Conservation (phyloP, 2,888 invertebrate genomes). For the Acronicta alni region DNA sequence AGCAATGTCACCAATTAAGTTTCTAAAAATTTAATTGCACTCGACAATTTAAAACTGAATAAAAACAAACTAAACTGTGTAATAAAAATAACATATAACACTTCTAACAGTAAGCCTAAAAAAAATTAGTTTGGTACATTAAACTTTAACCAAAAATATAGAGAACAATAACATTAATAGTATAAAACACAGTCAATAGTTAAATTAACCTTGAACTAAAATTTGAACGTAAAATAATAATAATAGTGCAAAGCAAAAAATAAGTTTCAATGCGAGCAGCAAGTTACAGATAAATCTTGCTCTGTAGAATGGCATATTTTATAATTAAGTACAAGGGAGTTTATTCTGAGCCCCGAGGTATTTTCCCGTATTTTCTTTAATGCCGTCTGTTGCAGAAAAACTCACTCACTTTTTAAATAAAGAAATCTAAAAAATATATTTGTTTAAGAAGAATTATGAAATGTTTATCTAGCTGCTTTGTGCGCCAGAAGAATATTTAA, state of each 20-base stretch:
- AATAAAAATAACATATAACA: too few species aligned
- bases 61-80: too few species aligned
- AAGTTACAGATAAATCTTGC: conserved; percentile 40
- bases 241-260: neutral
- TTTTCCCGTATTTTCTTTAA: conserved; percentile 37
- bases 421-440: conserved; percentile 23
- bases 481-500: conserved; percentile 3
- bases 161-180: too few species aligned
- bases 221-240: too few species aligned
- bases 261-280: conserved; percentile 9
- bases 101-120: too few species aligned
- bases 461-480: conserved; percentile 15
- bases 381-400: conserved; percentile 39
- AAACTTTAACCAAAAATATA: too few species aligned
- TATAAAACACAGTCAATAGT: too few species aligned
- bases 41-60: too few species aligned
- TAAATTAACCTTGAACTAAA: too few species aligned
- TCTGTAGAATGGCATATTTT: conserved; percentile 49
- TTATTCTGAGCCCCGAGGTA: conserved; percentile 32
- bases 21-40: too few species aligned
- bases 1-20: too few species aligned
- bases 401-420: conserved; percentile 31
- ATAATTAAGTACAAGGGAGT: conserved; percentile 46
- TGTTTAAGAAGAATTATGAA: conserved; percentile 19
- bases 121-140: too few species aligned